A percentile compares a stretch with the other conserved stretches of the same genome.
Conservation (phyloP, 1,140 invertebrate species). For the Scaptomyza montana region DNA sequence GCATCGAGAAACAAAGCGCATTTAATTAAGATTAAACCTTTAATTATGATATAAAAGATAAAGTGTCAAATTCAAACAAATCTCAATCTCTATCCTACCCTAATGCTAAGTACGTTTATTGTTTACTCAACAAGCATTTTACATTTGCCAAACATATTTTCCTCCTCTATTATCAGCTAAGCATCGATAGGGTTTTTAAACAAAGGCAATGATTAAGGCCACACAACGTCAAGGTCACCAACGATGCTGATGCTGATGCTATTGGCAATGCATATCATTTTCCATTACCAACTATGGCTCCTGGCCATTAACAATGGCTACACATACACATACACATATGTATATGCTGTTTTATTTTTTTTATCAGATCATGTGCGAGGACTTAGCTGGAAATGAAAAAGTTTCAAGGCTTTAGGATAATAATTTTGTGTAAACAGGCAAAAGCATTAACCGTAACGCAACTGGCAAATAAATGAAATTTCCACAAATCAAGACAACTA, state of each 20-base stretch:
- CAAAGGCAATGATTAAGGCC: constrained; percentile 59
- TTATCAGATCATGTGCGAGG: neutral
- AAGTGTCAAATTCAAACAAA: constrained; percentile 55
- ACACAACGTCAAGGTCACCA: constrained; percentile 16
- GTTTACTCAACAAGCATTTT: constrained; percentile 18
- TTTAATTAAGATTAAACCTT: constrained; percentile 80
- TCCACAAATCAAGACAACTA: constrained; percentile 1
- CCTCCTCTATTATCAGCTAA: constrained; percentile 28
- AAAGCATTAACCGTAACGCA: constrained; percentile 3
- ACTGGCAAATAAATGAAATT: neutral
- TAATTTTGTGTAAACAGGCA: constrained; percentile 3
- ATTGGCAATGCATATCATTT: constrained; percentile 51
- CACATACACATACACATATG: too few relatives aligned
- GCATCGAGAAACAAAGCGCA: constrained; percentile 38
- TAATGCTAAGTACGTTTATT: constrained; percentile 25
- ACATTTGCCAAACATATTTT: constrained; percentile 10
- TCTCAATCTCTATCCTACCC: neutral
- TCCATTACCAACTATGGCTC: constrained; percentile 46
- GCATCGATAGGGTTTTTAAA: constrained; percentile 35
- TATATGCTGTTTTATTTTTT: neutral
- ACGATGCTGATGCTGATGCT: constrained; percentile 2
- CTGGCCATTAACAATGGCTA: constrained; percentile 18
- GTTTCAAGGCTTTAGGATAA: neutral
- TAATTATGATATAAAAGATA: constrained; percentile 81
- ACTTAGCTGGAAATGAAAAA: neutral